Conservation (phyloP, 2,797 vertebrate species). For the Pyrocephalus nanus region DNA sequence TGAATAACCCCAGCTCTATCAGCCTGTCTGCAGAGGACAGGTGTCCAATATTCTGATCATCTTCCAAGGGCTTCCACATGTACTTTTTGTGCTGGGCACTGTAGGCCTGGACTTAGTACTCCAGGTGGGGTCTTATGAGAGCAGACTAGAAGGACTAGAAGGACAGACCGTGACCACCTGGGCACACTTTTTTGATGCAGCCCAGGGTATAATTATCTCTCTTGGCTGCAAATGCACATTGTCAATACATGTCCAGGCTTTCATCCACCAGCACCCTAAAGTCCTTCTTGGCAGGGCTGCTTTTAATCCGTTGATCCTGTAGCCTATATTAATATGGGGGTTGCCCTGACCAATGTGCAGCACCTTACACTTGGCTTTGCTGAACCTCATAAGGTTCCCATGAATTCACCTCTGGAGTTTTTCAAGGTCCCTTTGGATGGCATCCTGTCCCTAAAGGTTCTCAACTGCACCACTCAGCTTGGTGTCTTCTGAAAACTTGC, state of each 20-base stretch:
- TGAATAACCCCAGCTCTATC: background rate
- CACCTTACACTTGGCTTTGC: background rate
- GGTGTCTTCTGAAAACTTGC: background rate
- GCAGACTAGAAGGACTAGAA: background rate
- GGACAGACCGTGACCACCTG: background rate
- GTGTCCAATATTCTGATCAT: background rate
- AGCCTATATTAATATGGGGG: background rate
- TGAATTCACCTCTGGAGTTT: background rate
- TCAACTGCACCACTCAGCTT: background rate
- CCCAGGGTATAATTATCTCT: fast-evolving
- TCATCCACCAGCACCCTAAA: fast-evolving
- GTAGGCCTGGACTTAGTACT: background rate
- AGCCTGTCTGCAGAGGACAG: background rate
- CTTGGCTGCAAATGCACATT: fast-evolving
- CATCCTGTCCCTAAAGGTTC: background rate
- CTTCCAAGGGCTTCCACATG: background rate
- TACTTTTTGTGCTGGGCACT: fast-evolving
- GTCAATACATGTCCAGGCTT: background rate
- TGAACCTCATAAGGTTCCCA: background rate
- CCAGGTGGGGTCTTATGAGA: fast-evolving
- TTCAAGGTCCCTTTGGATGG: background rate
- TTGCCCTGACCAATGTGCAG: background rate
- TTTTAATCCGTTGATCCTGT: too few species aligned
- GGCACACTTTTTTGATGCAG: fast-evolving
- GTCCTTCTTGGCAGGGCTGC: fast-evolving